Percentiles rank a stretch among this genome's conserved stretches.
Evolutionary conservation across 2,888 invertebrate species (phyloP).

Genomic region (Latheticus oryzae): DNA sequence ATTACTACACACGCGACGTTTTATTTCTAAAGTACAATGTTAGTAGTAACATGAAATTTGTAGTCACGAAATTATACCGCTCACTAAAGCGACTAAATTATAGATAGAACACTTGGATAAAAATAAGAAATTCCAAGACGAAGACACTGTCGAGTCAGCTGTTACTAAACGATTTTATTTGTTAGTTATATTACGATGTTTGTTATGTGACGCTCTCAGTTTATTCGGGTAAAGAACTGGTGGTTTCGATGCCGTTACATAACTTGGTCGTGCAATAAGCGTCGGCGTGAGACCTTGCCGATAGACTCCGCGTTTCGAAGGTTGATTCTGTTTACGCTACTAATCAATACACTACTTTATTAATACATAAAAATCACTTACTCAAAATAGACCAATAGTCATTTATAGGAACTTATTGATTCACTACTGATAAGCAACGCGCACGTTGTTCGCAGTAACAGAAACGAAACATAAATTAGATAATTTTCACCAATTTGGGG

Average conservation of each 20-base stretch:
- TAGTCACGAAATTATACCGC: conserved; percentile 22
- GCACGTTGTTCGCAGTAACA: too few species aligned
- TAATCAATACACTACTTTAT: conserved; percentile 29
- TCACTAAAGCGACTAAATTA: conserved; percentile 13
- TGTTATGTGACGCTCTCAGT: conserved; percentile 40
- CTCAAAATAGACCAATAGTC: too few species aligned
- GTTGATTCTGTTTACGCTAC: conserved; percentile 32
- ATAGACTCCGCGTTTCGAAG: conserved; percentile 30
- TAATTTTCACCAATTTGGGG: too few species aligned
- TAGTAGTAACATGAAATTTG: conserved; percentile 9
- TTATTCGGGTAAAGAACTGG: conserved; percentile 40
- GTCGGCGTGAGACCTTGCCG: conserved; percentile 42
- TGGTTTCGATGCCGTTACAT: conserved; percentile 43
- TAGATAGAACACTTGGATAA: conserved; percentile 19
- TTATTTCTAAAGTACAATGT: conserved; percentile 19
- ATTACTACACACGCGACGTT: conserved; percentile 28
- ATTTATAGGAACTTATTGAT: too few species aligned
- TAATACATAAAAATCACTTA: conserved; percentile 8
- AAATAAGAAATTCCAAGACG: conserved; percentile 23
- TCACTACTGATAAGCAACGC: too few species aligned
- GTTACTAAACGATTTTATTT: conserved; percentile 17
- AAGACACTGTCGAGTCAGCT: conserved; percentile 36
- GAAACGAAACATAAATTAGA: too few species aligned
- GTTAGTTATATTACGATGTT: conserved; percentile 19
- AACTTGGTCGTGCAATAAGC: conserved; percentile 42